A percentile compares a stretch with the other conserved stretches of the same genome.
Evolutionary conservation across 2,888 invertebrate genomes (phyloP).

Genomic region (Idaea dimidiata): DNA sequence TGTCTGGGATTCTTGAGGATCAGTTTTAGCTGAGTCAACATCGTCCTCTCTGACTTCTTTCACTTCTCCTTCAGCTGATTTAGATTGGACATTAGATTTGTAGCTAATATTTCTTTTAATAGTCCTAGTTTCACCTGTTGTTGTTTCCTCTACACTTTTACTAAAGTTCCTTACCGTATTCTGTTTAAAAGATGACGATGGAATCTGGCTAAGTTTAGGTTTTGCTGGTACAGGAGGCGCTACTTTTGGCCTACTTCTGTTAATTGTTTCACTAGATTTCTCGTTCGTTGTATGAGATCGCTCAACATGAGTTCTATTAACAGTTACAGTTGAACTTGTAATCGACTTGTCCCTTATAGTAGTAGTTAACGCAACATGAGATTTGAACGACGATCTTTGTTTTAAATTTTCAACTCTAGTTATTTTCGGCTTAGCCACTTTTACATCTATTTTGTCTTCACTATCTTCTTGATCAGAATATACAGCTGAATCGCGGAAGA

Average conservation of each 20-base stretch:
- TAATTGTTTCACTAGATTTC: constrained; percentile 43
- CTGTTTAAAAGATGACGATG: constrained; percentile 41
- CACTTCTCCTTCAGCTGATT: constrained; percentile 24
- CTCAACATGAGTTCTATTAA: constrained; percentile 16
- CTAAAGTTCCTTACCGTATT: constrained; percentile 33
- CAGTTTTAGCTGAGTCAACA: constrained; percentile 20
- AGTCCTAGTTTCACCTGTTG: constrained; percentile 52
- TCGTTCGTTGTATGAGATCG: constrained; percentile 25
- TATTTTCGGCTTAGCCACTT: constrained; percentile 46
- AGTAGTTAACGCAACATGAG: constrained; percentile 46
- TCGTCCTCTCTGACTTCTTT: constrained; percentile 31
- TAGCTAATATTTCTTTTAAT: constrained; percentile 53
- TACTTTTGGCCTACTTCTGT: constrained; percentile 65
- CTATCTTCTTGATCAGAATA: constrained; percentile 88
- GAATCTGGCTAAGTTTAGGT: constrained; percentile 70
- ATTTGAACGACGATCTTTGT: constrained; percentile 54
- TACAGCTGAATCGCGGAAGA: constrained; percentile 90
- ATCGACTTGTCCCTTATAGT: constrained; percentile 46
- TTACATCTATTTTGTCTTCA: constrained; percentile 40
- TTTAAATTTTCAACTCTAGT: constrained; percentile 56
- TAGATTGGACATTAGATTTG: constrained; percentile 41
- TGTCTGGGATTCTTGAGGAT: constrained; percentile 7
- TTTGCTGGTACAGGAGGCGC: constrained; percentile 85
- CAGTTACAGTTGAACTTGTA: constrained; percentile 35
- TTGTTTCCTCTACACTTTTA: constrained; percentile 49